These are phyloP conservation scores for Rhamphomyia laevipes DNA, from an alignment of 2,888 invertebrate genomes.

Conservation along the genomic window DNA sequence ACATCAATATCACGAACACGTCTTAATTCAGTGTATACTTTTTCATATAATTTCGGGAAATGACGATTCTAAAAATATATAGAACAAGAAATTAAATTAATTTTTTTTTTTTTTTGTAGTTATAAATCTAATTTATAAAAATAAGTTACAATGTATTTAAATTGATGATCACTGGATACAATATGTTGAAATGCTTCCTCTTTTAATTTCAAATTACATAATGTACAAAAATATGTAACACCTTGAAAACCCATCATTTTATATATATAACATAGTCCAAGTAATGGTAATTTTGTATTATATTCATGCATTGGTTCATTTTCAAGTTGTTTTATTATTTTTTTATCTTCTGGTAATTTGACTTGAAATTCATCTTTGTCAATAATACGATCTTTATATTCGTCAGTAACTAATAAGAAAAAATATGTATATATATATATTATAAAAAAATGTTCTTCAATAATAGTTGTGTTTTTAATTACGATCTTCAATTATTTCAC, in stretches of 20 bases:
- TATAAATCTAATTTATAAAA: conserved; percentile 11
- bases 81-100: not conserved
- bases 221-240: conserved; percentile 3
- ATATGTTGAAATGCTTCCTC: conserved; percentile 8
- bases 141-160: conserved; percentile 9
- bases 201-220: conserved; percentile 3
- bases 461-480: not conserved
- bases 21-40: conserved; percentile 1
- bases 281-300: conserved; percentile 5
- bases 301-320: conserved; percentile 8
- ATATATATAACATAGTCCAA: conserved; percentile 7
- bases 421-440: no score
- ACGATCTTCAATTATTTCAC: conserved; percentile 12
- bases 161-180: conserved; percentile 3
- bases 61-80: conserved; percentile 10
- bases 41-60: conserved; percentile 11
- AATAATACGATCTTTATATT: conserved; percentile 7
- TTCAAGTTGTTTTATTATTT: conserved; percentile 1
- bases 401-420: conserved; percentile 7
- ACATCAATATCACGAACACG: conserved; percentile 1
- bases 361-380: conserved; percentile 3
- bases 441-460: no score
- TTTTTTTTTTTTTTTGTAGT: no score
- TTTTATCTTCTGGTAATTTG: not conserved
- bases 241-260: conserved; percentile 3